These are phyloP conservation scores for Clupea harengus DNA, from an alignment of 2,113 vertebrate genomes.

Conservation along the genomic window DNA sequence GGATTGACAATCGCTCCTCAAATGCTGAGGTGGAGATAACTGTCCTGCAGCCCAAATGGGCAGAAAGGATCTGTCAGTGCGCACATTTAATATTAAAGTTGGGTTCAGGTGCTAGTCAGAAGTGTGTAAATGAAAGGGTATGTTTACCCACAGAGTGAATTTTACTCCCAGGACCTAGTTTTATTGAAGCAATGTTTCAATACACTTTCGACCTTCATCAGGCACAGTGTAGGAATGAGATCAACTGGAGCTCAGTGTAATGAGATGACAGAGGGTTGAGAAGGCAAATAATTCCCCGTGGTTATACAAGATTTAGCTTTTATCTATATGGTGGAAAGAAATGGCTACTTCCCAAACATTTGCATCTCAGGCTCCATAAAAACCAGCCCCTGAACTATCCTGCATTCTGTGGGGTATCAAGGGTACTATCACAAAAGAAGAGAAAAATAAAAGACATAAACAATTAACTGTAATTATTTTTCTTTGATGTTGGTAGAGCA, in stretches of 20 bases:
- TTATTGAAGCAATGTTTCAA: not conserved
- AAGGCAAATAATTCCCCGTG: not conserved
- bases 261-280: not conserved
- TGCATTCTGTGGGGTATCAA: not conserved
- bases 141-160: not conserved
- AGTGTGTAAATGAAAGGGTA: not conserved
- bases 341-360: not conserved
- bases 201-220: not conserved
- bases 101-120: not conserved
- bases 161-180: not conserved
- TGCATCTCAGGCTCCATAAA: not conserved
- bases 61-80: not conserved
- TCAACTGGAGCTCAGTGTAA: not conserved
- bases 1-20: conserved; percentile 21
- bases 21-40: conserved; percentile 21
- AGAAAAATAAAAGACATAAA: not conserved
- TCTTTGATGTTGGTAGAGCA: not conserved
- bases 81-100: not conserved
- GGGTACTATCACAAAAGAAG: not conserved
- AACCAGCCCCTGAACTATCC: not conserved
- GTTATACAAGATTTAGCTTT: not conserved
- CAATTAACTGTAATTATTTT: not conserved
- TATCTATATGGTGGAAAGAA: not conserved
- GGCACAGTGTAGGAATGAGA: not conserved
- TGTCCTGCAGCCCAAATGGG: not conserved